phyloP scores from a whole-genome alignment of 2,113 vertebrate genomes.

The Oriolus oriolus region DNA sequence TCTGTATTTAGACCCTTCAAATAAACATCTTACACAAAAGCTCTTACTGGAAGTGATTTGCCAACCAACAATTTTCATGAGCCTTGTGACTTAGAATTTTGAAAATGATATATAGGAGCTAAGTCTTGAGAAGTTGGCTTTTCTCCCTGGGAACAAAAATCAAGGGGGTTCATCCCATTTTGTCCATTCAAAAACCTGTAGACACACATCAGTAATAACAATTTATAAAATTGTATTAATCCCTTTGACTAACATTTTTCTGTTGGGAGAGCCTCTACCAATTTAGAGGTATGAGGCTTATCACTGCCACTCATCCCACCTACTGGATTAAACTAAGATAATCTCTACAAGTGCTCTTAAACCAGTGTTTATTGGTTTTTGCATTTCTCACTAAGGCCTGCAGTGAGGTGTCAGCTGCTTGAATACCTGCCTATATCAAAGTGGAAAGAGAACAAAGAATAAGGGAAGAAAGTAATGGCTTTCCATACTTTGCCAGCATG shows the following conservation, averaged over 20 bases:
- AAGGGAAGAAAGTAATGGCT: not conserved
- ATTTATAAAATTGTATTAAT: not conserved
- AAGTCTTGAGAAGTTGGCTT: not conserved
- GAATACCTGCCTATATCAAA: not conserved
- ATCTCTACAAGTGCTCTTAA: not conserved
- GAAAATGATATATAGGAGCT: not conserved
- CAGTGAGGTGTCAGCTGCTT: not conserved
- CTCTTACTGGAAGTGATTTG: not conserved
- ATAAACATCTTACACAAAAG: not conserved
- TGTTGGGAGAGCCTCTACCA: not conserved
- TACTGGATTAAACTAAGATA: not conserved
- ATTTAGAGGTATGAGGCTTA: not conserved
- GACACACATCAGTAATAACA: not conserved
- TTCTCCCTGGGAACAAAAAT: not conserved
- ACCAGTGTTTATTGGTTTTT: fast-evolving
- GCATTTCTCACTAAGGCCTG: not conserved
- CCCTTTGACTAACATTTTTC: not conserved
- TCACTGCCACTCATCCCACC: not conserved
- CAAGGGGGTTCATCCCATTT: not conserved
- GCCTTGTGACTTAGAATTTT: not conserved
- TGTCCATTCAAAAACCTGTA: not conserved
- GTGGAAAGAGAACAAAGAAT: not conserved
- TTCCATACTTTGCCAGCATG: not conserved
- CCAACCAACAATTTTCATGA: not conserved
- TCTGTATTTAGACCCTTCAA: not conserved